Evolutionary conservation across 2,888 invertebrate species (phyloP), one percentile per base, ranked within the genome.

Genomic region (Pachycephus smyrnensis): DNA sequence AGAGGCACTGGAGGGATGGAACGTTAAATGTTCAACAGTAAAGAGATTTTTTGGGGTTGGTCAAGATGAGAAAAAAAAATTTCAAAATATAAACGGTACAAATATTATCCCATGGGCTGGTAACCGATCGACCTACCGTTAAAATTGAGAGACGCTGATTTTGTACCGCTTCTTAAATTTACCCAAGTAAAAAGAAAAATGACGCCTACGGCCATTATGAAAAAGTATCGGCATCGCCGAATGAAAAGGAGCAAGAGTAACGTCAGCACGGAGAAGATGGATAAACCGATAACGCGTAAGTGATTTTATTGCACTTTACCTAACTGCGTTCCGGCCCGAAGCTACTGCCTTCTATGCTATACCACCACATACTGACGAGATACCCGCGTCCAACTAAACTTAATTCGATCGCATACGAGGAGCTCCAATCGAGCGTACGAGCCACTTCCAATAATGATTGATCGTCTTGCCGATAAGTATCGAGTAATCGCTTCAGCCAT

Each of bases 391-490:
- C 55, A 55, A 55, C 55, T 55, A 78, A 81, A 83, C 81, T 84
- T 83, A 75, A 80, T 76, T 73, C 79, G 73, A 78, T 80, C 75
- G 79, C 77, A 77, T 73, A 55, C n/a, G 55, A 55, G 55, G 32
- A 31, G 76, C 31, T 68, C 76, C 69, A 74, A 76, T 78, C 69
- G 32, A 79, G 69, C 68, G 40, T 71, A 31, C 31, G 71, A 71
- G 71, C 71, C 71, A 71, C 55, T 55, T 55, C 55, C 9, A 55
- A 55, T 55, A 55, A 55, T 55, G 55, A 55, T 55, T 55, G 55
- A 55, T 55, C 23, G 23, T 23, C 55, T 23, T 55, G 23, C 55
- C 75, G 81, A 83, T 80, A 82, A 84, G 78, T 77, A 83, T 85
- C 80, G 77, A 79, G 83, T 81, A 81, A 84, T 80, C 77, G 76